Evolutionary conservation across 1,140 invertebrate species (phyloP), one percentile per base, ranked within the genome.

Genomic region (Caenorhabditis brenneri): DNA sequence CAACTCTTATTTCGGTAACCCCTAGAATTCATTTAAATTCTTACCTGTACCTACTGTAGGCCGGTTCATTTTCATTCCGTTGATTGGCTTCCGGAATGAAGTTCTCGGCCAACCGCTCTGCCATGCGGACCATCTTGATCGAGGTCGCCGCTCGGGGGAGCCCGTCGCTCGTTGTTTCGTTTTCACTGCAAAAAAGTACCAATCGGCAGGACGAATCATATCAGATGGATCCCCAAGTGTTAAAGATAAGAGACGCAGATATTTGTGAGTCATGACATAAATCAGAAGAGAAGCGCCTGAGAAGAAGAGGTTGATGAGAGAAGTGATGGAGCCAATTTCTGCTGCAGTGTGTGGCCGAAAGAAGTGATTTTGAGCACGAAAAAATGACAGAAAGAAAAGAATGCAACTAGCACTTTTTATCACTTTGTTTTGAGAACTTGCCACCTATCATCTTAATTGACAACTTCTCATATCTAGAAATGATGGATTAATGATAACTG

Each of bases 81-180:
- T 58, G 53, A 58, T 58, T 74, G 15, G 65, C 33, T 36, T 65
- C 46, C 33, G 69, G 69, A 46, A 49, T 69, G 27, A 83, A 79
- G 24, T 65, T 79, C 31, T 49, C 82, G 48, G 82, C 69, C 27
- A 83, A 74, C 48, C 58, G 39, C 36, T 83, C 82, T 12, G 82
- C 82, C 82, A 83, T 83, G 31, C 82, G 82, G 33, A 65, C 58
- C 82, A 83, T 83, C 48, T 33, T 80, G 48, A 58, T 55, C 79
- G 79, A 80, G 79, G 65, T 74, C 65, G 36, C 65, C 65, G 65
- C 65, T 74, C 65, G 65, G 29, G 49, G 36, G 36, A 74, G 65
- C 36, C 36, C 65, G 65, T 74, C 65, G 65, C 65, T 74, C 65
- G 65, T 74, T 42, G 65, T 74, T 74, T 74, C 65, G 65, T 74